Base-by-base conservation (phyloP, 2,113 vertebrate genomes). In the Saccopteryx bilineata region DNA sequence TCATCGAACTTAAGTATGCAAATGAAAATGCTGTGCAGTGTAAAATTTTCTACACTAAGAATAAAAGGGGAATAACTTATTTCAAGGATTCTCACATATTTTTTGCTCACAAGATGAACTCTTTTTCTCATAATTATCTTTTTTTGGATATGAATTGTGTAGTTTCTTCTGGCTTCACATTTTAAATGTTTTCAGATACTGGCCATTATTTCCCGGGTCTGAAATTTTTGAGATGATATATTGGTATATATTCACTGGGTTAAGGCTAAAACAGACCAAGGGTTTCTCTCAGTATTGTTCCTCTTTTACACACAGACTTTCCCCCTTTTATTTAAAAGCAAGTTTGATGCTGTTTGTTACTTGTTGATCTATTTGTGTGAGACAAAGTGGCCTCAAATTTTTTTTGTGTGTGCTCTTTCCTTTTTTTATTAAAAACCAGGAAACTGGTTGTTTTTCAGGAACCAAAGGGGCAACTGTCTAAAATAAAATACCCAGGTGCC, bases 61-160 rank as follows among this genome's bases (percentile, higher is more conserved):
- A 21, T 56, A n/a, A 95, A 94, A 85, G n/a, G 46, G 26, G 17
- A 19, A n/a, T 76, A 75, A 39, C 18, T 78, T 88, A 12, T 56
- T 85, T 61, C 69, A 68, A 85, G 75, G 33, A 26, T 50, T 87
- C 87, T 68, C 50, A 39, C 3, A 13, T 66, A 33, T 54, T 75
- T 87, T 87, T 94, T 65, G 39, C 75, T 82, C 65, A 72, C 69
- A 84, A 83, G 52, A 75, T 65, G 50, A 65, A 12, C 15, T 83
- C 39, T 86, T 75, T 19, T 19, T 21, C 17, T 68, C 75, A 6
- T 56, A 75, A 50, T 68, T 76, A 10, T 61, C 39, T 39, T 66
- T 33, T 66, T 10, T 33, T 17, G 21, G 33, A 48, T 82, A 6
- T 84, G 72, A 68, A 33, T 80, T 26, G 10, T 66, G 15, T 12